Percentiles rank a stretch among this genome's conserved stretches.
These are phyloP conservation scores for Corydoras sp. DNA, from an alignment of 2,113 vertebrate genomes.

Conservation along the genomic window DNA sequence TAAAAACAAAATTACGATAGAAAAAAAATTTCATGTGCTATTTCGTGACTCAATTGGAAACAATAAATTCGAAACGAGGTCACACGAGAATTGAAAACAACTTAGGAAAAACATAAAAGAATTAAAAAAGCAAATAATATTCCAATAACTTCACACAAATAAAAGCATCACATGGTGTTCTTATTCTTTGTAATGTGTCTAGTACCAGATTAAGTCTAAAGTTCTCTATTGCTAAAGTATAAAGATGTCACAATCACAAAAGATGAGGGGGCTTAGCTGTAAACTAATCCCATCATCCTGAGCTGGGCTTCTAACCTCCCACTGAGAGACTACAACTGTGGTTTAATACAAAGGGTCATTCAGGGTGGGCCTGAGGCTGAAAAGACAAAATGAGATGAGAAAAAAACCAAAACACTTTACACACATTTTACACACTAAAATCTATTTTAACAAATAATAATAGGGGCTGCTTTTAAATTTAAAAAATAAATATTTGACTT, in stretches of 20 bases:
- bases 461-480: too few relatives aligned
- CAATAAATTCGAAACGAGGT: too few relatives aligned
- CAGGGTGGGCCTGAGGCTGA: neutral
- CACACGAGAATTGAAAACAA: too few relatives aligned
- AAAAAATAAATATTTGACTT: too few relatives aligned
- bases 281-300: slow-evolving; percentile 33
- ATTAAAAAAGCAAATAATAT: too few relatives aligned
- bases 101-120: too few relatives aligned
- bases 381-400: neutral
- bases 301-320: slow-evolving; percentile 17
- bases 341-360: neutral
- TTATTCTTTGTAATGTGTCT: neutral
- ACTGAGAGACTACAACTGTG: slow-evolving; percentile 15
- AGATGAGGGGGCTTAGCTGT: slow-evolving; percentile 31
- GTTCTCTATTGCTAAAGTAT: slow-evolving; percentile 23
- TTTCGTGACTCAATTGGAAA: too few relatives aligned
- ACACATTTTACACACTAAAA: neutral
- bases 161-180: too few relatives aligned
- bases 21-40: too few relatives aligned
- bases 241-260: slow-evolving; percentile 34
- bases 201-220: slow-evolving; percentile 16
- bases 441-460: neutral
- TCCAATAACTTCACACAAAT: too few relatives aligned
- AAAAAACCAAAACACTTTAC: slow-evolving; percentile 2
- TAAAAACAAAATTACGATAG: too few relatives aligned